Conservation (phyloP, 2,797 vertebrate genomes). For the Chanos chanos region DNA sequence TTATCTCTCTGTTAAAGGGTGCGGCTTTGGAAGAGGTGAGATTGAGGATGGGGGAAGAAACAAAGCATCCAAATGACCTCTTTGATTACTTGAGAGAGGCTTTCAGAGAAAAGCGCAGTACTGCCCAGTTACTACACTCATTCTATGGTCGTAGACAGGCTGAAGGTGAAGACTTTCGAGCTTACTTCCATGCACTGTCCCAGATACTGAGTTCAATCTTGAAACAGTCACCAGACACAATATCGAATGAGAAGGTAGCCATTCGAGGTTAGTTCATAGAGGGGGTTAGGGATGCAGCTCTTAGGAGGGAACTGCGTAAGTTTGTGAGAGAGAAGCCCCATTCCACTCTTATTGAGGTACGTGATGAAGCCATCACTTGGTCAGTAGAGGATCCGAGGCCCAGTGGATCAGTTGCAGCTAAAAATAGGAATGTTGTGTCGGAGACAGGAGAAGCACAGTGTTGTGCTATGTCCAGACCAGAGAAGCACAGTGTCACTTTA, state of each 20-base stretch:
- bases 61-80: not conserved
- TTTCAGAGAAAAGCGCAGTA: not conserved
- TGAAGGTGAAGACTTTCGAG: not conserved
- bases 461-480: not conserved
- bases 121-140: not conserved
- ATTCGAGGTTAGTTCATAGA: conserved; percentile 4
- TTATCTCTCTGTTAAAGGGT: conserved; percentile 6
- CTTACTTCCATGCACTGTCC: not conserved
- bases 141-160: not conserved
- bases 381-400: not conserved
- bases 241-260: not conserved
- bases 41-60: not conserved
- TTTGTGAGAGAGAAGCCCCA: not conserved
- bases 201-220: not conserved
- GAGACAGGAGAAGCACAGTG: not conserved
- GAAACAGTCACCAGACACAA: not conserved
- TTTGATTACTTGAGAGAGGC: not conserved
- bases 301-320: not conserved
- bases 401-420: not conserved
- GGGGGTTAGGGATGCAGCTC: not conserved
- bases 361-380: not conserved
- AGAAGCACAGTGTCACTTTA: not conserved
- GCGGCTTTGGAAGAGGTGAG: conserved; percentile 14
- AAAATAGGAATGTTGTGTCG: not conserved
- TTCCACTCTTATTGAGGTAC: not conserved